A percentile compares a stretch with the other conserved stretches of the same genome.
Evolutionary conservation across 2,888 invertebrate species (phyloP).

Genomic region (Bellardia bayeri): DNA sequence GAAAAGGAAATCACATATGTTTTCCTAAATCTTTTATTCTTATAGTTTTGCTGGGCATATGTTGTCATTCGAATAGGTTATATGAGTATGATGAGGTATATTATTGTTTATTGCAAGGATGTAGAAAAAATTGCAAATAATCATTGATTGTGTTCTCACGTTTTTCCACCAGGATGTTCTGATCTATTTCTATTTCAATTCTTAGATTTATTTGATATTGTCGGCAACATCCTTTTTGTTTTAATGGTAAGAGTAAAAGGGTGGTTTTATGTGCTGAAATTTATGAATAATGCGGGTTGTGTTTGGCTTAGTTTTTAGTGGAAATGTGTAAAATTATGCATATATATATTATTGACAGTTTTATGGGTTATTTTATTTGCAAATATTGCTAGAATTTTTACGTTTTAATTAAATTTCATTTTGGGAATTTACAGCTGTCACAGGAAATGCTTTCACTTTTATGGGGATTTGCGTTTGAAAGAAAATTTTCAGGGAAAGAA

Average conservation of each 20-base stretch:
- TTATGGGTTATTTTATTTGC: not conserved
- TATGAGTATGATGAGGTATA: slow-evolving; percentile 13
- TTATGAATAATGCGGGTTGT: slow-evolving; percentile 31
- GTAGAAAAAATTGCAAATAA: slow-evolving; percentile 35
- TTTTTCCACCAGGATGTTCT: slow-evolving; percentile 29
- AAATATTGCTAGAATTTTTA: not conserved
- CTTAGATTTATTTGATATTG: not conserved
- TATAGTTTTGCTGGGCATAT: slow-evolving; percentile 10
- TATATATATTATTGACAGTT: not conserved
- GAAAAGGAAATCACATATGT: slow-evolving; percentile 41
- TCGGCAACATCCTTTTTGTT: slow-evolving; percentile 24
- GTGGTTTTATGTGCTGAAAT: slow-evolving; percentile 20
- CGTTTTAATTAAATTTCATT: not conserved
- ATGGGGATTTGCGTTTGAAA: too few relatives aligned
- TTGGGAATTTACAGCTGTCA: not conserved
- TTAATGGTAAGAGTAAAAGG: slow-evolving; percentile 7
- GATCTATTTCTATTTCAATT: slow-evolving; percentile 2
- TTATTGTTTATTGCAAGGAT: not conserved
- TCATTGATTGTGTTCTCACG: slow-evolving; percentile 12
- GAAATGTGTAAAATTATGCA: not conserved
- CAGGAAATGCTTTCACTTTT: not conserved
- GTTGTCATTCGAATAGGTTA: slow-evolving; percentile 23
- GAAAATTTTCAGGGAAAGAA: too few relatives aligned
- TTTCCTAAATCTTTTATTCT: slow-evolving; percentile 6
- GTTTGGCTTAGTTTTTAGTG: not conserved